Evolutionary conservation across 2,797 vertebrate genomes (phyloP).

Genomic region (Chaetophractus vellerosus): DNA sequence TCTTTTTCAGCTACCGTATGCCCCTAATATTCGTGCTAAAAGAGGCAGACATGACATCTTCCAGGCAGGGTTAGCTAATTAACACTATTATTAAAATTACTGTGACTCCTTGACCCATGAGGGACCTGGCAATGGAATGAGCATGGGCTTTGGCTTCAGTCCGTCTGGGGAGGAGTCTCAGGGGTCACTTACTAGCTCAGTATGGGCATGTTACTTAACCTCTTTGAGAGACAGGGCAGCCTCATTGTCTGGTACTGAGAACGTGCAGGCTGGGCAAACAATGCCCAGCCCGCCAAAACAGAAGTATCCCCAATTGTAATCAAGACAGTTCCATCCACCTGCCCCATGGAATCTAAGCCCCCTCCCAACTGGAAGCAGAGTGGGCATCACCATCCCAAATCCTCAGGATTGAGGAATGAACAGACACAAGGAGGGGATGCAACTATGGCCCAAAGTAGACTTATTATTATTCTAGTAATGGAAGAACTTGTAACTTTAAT

Average conservation of each 20-base stretch:
- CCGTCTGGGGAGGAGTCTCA: not conserved
- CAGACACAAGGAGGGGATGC: too few species aligned
- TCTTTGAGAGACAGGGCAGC: rapidly evolving
- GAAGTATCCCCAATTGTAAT: too few species aligned
- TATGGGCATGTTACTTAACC: rapidly evolving
- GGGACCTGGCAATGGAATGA: not conserved
- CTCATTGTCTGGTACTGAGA: rapidly evolving
- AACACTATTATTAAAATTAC: not conserved
- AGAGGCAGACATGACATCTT: not conserved
- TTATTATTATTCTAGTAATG: too few species aligned
- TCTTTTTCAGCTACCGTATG: not conserved
- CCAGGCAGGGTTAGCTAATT: not conserved
- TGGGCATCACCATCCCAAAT: too few species aligned
- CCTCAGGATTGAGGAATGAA: too few species aligned
- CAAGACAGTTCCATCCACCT: too few species aligned
- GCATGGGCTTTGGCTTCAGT: not conserved
- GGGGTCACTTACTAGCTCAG: not conserved
- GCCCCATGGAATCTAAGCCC: too few species aligned
- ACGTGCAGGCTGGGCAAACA: not conserved
- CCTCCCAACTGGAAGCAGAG: too few species aligned
- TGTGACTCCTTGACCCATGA: rapidly evolving
- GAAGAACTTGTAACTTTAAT: too few species aligned
- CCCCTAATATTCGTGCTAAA: not conserved
- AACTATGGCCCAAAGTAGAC: too few species aligned
- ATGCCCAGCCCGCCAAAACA: too few species aligned